These are phyloP conservation scores for Cercopithecus hamlyni DNA, from an alignment of 2,797 vertebrate genomes.

Conservation along the genomic window DNA sequence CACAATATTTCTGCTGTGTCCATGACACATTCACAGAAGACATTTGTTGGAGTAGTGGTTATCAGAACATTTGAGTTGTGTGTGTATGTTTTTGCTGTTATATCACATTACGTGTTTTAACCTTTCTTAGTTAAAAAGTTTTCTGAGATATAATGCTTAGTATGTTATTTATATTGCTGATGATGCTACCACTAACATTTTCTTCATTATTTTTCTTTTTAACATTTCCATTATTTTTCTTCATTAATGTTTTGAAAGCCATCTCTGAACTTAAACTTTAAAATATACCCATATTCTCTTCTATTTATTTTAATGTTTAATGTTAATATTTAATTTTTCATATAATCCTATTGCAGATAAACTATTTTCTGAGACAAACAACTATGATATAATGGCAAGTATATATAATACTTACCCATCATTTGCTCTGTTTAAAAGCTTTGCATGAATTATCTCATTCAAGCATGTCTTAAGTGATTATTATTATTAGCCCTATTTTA, in stretches of 20 bases:
- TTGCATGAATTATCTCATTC: background rate
- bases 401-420: background rate
- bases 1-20: background rate
- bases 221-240: background rate
- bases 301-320: background rate
- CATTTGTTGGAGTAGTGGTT: background rate
- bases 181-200: background rate
- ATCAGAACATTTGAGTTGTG: background rate
- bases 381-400: background rate
- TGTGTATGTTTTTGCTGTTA: background rate
- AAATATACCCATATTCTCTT: background rate
- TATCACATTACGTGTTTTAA: background rate
- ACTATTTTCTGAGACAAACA: background rate
- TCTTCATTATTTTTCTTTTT: background rate
- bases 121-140: background rate
- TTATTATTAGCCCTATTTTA: background rate
- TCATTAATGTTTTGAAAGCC: background rate
- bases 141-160: background rate
- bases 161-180: background rate
- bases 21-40: background rate
- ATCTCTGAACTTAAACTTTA: background rate
- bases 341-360: background rate
- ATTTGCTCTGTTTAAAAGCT: constrained; percentile 3
- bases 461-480: background rate
- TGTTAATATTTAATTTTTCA: background rate